phyloP scores from a whole-genome alignment of 2,888 invertebrate genomes.

The Drosophila incognita region DNA sequence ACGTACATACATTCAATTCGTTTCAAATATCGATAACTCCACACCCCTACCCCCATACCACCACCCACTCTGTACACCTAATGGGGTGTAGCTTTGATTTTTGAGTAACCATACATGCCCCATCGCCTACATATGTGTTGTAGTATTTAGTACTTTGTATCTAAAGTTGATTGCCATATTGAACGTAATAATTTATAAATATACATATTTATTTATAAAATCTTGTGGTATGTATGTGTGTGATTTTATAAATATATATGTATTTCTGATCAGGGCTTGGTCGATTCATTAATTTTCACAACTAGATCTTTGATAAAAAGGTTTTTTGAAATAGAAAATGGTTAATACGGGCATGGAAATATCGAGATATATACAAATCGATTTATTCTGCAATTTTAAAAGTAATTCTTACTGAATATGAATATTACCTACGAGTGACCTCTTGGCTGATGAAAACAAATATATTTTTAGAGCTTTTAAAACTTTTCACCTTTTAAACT shows the following conservation, averaged over 20 bases:
- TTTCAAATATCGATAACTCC: conserved; percentile 16
- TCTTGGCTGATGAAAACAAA: neutral
- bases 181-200: neutral
- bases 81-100: conserved; percentile 15
- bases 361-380: neutral
- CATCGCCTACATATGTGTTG: conserved; percentile 7
- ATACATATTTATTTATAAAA: neutral
- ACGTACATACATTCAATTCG: conserved; percentile 5
- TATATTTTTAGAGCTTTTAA: too few species aligned
- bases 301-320: neutral
- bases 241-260: neutral
- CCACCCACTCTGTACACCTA: conserved; percentile 5
- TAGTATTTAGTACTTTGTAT: conserved; percentile 7
- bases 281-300: neutral
- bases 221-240: neutral
- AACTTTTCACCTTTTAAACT: too few species aligned
- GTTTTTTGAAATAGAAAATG: neutral
- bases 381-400: neutral
- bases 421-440: neutral
- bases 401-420: neutral
- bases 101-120: conserved; percentile 11
- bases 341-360: neutral
- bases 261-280: neutral
- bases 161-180: conserved; percentile 9
- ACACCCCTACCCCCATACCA: neutral